A percentile compares a stretch with the other conserved stretches of the same genome.
phyloP scores from a whole-genome alignment of 2,888 invertebrate genomes.

The Drosophila limbata region DNA sequence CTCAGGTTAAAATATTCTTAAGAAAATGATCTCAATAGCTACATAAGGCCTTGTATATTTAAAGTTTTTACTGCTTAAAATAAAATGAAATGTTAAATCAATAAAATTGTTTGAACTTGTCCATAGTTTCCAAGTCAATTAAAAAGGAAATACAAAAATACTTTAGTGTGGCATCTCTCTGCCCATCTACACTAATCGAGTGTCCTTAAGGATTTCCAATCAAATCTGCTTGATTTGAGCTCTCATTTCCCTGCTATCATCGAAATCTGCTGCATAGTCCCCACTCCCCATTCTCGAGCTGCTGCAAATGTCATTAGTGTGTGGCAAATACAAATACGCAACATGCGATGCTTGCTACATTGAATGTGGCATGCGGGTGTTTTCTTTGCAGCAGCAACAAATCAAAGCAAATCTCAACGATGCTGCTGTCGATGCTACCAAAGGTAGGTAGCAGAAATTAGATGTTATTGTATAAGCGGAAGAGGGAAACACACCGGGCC shows the following conservation, averaged over 20 bases:
- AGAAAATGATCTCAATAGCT: too few species aligned
- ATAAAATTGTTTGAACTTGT: not conserved
- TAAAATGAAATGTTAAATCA: too few species aligned
- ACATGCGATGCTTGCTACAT: constrained; percentile 36
- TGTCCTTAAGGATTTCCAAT: not conserved
- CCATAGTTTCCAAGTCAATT: too few species aligned
- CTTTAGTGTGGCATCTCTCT: too few species aligned
- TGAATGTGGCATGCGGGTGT: constrained; percentile 69
- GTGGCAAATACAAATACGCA: constrained; percentile 66
- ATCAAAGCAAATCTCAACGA: constrained; percentile 63
- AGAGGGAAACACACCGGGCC: constrained; percentile 80
- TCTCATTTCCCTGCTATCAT: constrained; percentile 7
- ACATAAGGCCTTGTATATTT: too few species aligned
- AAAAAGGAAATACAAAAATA: too few species aligned
- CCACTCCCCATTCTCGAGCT: not conserved
- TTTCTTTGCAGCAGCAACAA: constrained; percentile 41
- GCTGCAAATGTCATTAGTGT: constrained; percentile 64
- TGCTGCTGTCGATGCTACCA: constrained; percentile 38
- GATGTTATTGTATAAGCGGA: constrained; percentile 80
- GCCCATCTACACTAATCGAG: not conserved
- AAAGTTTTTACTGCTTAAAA: too few species aligned
- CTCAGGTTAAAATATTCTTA: too few species aligned
- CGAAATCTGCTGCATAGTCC: constrained; percentile 3
- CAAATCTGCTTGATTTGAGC: constrained; percentile 10
- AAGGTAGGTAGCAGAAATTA: constrained; percentile 74